phyloP scores from a whole-genome alignment of 1,140 invertebrate species.

The Steinernema feltiae region DNA sequence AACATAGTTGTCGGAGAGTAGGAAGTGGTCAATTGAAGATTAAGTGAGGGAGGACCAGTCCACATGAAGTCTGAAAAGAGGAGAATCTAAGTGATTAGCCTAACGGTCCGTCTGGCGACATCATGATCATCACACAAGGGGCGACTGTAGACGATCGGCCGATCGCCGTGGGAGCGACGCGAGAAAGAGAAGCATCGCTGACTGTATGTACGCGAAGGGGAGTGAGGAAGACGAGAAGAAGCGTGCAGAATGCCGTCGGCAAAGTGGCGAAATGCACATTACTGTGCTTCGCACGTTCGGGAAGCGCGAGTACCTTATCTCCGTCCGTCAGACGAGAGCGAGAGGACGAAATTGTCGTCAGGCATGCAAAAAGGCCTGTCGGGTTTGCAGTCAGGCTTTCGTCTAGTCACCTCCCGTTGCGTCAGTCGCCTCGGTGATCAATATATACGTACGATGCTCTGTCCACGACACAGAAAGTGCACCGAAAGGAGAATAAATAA shows the following conservation, averaged over 20 bases:
- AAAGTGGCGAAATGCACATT: background rate
- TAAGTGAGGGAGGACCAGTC: background rate
- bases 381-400: background rate
- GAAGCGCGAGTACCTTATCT: background rate
- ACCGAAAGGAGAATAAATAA: slow-evolving; percentile 12
- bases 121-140: background rate
- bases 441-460: background rate
- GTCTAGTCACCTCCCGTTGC: background rate
- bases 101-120: background rate
- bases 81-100: background rate
- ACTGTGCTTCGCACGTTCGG: background rate
- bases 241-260: background rate
- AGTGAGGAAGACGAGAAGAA: background rate
- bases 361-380: background rate
- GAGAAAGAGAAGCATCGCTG: background rate
- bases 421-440: background rate
- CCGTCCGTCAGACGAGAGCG: too few relatives aligned
- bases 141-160: background rate
- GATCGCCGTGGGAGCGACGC: background rate
- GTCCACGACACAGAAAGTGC: slow-evolving; percentile 11
- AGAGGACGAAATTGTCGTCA: too few relatives aligned
- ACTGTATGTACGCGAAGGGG: background rate
- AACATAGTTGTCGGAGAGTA: background rate
- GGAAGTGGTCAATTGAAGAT: background rate
- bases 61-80: background rate